Percentiles rank a stretch among this genome's conserved stretches.
Conservation (phyloP, 2,888 invertebrate species). For the Malthinus flaveolus region DNA sequence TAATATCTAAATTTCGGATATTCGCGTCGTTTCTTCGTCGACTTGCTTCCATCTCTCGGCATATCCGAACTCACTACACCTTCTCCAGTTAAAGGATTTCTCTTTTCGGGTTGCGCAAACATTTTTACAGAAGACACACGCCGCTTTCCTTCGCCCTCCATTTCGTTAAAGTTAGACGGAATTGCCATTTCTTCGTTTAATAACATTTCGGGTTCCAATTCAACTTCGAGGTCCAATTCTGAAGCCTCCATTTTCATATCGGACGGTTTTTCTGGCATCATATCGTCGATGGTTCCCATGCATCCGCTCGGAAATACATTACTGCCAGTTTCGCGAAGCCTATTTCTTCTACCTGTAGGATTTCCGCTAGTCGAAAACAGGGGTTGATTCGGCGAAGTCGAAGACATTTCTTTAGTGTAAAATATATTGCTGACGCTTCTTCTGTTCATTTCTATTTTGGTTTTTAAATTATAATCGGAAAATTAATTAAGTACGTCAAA, state of each 20-base stretch:
- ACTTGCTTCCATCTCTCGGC: constrained; percentile 5
- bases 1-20: constrained; percentile 20
- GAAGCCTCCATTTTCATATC: neutral
- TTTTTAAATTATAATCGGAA: constrained; percentile 7
- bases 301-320: constrained; percentile 40
- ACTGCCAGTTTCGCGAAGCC: constrained; percentile 35
- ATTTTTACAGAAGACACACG: too few relatives aligned
- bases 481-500: constrained; percentile 6
- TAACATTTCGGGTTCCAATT: constrained; percentile 1
- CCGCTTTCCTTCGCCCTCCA: too few relatives aligned
- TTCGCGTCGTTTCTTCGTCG: neutral
- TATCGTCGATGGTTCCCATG: constrained; percentile 32
- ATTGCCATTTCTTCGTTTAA: neutral
- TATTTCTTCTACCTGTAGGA: constrained; percentile 44
- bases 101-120: constrained; percentile 3
- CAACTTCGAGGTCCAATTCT: neutral
- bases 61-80: constrained; percentile 31
- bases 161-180: neutral
- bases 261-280: neutral
- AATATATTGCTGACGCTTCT: constrained; percentile 17
- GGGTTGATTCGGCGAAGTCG: constrained; percentile 23
- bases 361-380: constrained; percentile 50
- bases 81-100: constrained; percentile 44
- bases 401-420: neutral
- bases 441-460: constrained; percentile 10